Percentiles rank a stretch among this genome's conserved stretches.
phyloP scores from a whole-genome alignment of 2,888 invertebrate species.

The Epirrhoe tristata region DNA sequence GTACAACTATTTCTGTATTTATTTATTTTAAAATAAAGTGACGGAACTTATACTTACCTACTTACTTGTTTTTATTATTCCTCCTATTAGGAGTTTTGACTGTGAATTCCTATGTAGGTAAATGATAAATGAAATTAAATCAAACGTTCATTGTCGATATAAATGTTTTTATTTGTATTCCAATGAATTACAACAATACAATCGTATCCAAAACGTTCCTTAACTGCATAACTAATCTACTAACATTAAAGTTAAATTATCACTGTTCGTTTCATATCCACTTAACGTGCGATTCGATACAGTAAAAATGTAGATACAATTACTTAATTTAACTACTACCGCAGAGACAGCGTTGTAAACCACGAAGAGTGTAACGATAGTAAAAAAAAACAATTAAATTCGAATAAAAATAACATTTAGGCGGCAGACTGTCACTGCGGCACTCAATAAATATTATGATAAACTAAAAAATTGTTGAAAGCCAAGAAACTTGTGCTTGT shows the following conservation, averaged over 20 bases:
- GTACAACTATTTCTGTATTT: neutral
- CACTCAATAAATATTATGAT: slow-evolving; percentile 53
- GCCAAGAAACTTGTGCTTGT: slow-evolving; percentile 10
- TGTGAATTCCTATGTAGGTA: neutral
- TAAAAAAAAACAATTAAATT: slow-evolving; percentile 47
- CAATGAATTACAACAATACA: slow-evolving; percentile 74
- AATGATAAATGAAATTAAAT: too few species aligned
- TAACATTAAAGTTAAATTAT: slow-evolving; percentile 71
- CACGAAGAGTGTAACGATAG: slow-evolving; percentile 28
- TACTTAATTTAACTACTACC: slow-evolving; percentile 46
- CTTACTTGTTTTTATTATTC: neutral
- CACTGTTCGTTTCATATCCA: slow-evolving; percentile 62
- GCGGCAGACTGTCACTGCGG: slow-evolving; percentile 45
- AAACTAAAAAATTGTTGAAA: slow-evolving; percentile 46
- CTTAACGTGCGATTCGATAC: slow-evolving; percentile 58
- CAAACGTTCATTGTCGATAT: slow-evolving; percentile 57
- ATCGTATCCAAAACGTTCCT: slow-evolving; percentile 74
- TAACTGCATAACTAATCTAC: slow-evolving; percentile 56
- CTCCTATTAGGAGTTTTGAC: neutral
- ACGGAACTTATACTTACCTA: slow-evolving; percentile 3
- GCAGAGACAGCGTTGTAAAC: slow-evolving; percentile 47
- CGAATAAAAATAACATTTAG: slow-evolving; percentile 34
- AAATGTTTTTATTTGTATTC: slow-evolving; percentile 71
- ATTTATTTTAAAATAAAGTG: slow-evolving; percentile 19
- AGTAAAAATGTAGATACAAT: slow-evolving; percentile 49